Evolutionary conservation across 2,888 invertebrate species (phyloP), one percentile per base, ranked within the genome.

Genomic region (Deilephila porcellus): DNA sequence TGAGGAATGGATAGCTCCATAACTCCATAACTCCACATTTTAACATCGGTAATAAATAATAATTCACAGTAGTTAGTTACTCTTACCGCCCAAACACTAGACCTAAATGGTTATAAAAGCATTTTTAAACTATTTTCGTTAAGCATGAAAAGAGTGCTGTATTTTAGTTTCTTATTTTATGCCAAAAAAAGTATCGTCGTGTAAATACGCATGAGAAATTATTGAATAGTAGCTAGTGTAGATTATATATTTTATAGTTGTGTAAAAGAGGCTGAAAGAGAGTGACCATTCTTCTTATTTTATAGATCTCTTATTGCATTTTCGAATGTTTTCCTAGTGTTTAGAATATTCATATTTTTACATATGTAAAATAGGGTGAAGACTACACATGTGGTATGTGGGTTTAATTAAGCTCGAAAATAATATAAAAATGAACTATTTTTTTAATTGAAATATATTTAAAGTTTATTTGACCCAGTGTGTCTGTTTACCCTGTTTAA

Each of bases 271-370:
- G 53, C 53, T 72, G 52, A 71, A 29, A 62, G 20, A 7, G 17
- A 53, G 19, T 56, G 7, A 5, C n/a, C 56, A 56, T 34, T 60
- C n/a, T 63, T 62, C 52, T 53, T 72, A 32, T 72, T 29, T 67
- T 73, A 34, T 59, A 74, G 72, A 72, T 72, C 70, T 75, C 75
- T 71, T 71, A 37, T 71, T 64, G 73, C 73, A 71, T 75, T 74
- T 71, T 73, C 70, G 62, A 73, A 63, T 73, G 20, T 20, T 71
- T 73, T 70, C 60, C 59, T 71, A 60, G 71, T 71, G 60, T 53
- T 56, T 74, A 71, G 37, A 25, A 8, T 34, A 60, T 73, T 60
- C 25, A 60, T 73, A 74, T 71, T 63, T 56, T 74, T 73, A 56
- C 59, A 29, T 71, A 70, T 71, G 63, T 67, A 64, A 14, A 60